A percentile compares a stretch with the other conserved stretches of the same genome.
phyloP scores from a whole-genome alignment of 2,113 vertebrate species.

The Noctilio leporinus region DNA sequence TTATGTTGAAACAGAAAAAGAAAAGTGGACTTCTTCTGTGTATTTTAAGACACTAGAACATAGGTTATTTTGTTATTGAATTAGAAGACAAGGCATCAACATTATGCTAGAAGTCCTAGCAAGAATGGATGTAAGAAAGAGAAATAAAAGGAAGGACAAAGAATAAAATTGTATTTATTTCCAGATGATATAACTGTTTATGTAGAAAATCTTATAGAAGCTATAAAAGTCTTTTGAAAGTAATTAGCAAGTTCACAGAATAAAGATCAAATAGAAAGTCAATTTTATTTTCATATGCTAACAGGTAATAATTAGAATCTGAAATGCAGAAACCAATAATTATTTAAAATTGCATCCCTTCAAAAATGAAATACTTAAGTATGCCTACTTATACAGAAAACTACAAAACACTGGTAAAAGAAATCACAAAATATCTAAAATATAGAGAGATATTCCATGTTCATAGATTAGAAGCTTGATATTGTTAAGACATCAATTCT shows the following conservation, averaged over 20 bases:
- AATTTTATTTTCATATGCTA: background rate
- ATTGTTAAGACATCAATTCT: background rate
- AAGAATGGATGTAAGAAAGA: background rate
- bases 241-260: background rate
- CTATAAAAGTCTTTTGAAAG: background rate
- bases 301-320: background rate
- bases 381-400: background rate
- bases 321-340: background rate
- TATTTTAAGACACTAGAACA: background rate
- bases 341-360: background rate
- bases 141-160: background rate
- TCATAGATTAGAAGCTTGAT: background rate
- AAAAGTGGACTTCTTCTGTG: background rate
- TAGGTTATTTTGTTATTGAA: background rate
- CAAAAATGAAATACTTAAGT: background rate
- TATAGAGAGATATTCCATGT: background rate
- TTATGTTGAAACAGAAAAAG: background rate
- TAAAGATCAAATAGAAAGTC: background rate
- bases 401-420: background rate
- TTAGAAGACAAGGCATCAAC: background rate
- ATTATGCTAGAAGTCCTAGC: background rate
- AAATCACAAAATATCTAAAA: background rate
- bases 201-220: background rate
- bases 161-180: background rate
- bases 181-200: background rate